Percentiles rank a stretch among this genome's conserved stretches.
phyloP scores from a whole-genome alignment of 2,113 vertebrate genomes.

The Cynopterus brachyotis region DNA sequence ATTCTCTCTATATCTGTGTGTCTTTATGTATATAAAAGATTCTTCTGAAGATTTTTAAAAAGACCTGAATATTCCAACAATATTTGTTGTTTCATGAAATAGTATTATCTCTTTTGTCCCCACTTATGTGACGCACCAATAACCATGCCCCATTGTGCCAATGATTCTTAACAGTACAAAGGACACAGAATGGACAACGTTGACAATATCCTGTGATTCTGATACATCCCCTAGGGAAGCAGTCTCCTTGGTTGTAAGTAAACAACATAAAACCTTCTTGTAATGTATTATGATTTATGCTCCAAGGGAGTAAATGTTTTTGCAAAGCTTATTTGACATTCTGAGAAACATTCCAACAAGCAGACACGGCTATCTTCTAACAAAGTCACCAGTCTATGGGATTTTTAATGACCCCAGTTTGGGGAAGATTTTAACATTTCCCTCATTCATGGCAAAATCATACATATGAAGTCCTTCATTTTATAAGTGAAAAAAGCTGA shows the following conservation, averaged over 20 bases:
- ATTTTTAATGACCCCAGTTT: neutral
- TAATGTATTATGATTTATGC: neutral
- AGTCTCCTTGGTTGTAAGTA: neutral
- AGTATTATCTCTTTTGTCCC: neutral
- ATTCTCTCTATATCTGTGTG: neutral
- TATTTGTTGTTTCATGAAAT: neutral
- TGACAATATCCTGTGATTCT: neutral
- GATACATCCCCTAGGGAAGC: neutral
- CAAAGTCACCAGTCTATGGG: neutral
- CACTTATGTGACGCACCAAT: neutral
- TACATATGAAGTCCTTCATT: neutral
- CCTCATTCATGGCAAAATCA: neutral
- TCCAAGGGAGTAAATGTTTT: neutral
- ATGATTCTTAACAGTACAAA: neutral
- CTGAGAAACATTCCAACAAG: neutral
- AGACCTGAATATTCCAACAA: neutral
- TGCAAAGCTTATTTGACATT: neutral
- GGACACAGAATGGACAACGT: accelerated
- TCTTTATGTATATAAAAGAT: neutral
- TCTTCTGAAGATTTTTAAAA: neutral
- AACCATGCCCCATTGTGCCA: neutral
- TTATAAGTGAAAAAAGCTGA: neutral
- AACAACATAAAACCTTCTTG: neutral
- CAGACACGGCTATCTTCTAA: neutral
- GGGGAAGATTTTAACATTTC: neutral